Conservation (phyloP, 2,888 invertebrate genomes). For the Cremastobaeus sp. region DNA sequence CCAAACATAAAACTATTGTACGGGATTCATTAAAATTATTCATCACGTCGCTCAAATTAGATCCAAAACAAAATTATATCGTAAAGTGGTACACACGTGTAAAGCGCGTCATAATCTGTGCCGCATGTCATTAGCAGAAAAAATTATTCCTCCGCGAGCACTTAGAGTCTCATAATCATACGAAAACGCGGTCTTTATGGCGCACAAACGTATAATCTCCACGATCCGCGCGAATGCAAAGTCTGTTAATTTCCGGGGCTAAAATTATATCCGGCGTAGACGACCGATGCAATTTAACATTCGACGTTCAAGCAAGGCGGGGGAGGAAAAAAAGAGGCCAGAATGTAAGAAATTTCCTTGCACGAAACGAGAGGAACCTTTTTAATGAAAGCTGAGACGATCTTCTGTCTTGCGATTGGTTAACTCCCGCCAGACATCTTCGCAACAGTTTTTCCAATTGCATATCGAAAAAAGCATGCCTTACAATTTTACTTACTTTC, state of each 20-base stretch:
- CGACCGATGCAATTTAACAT: constrained; percentile 73
- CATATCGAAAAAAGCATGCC: neutral
- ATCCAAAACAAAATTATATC: constrained; percentile 52
- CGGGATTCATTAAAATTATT: constrained; percentile 53
- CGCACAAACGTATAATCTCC: constrained; percentile 55
- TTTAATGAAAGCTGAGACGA: constrained; percentile 64
- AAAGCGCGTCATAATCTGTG: constrained; percentile 51
- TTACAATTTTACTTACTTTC: constrained; percentile 15
- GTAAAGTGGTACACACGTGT: constrained; percentile 42
- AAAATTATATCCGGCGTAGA: constrained; percentile 70
- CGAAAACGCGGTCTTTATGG: constrained; percentile 46
- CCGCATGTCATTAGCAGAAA: constrained; percentile 61
- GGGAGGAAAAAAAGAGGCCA: constrained; percentile 35
- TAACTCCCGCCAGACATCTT: constrained; percentile 5
- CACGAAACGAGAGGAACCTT: constrained; percentile 64
- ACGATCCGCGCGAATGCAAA: constrained; percentile 65
- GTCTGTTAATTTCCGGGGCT: constrained; percentile 72
- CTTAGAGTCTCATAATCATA: constrained; percentile 56
- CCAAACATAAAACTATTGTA: constrained; percentile 45
- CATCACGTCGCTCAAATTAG: constrained; percentile 46
- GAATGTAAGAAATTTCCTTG: constrained; percentile 64
- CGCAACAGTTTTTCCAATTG: constrained; percentile 13
- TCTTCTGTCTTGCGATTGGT: constrained; percentile 11
- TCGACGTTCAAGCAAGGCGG: constrained; percentile 60
- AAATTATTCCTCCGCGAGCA: constrained; percentile 49